Evolutionary conservation across 2,797 vertebrate species (phyloP), one percentile per base, ranked within the genome.

Genomic region (Spea hammondii): DNA sequence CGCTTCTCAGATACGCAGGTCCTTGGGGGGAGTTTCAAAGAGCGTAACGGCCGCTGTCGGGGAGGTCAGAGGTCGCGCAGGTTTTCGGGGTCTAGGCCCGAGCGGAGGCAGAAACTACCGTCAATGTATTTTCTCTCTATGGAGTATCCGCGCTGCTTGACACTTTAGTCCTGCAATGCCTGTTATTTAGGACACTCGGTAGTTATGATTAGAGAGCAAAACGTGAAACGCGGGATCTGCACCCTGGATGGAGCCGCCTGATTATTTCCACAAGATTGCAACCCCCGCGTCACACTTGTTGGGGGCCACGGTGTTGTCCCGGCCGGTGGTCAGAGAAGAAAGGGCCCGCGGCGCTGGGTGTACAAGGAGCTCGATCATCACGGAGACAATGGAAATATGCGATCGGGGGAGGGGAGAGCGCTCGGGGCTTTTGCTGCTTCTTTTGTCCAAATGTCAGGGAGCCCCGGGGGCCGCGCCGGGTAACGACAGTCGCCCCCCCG

Each of bases 71-170:
- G 91, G 17, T 17, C 17, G 17, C 17, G 17, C 17, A 88, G 91
- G 86, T 85, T 88, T 87, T 85, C 83, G 90, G 89, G 89, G 88
- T 84, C 8, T 44, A 91, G 89, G 86, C 17, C 17, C 17, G 17
- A 17, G 17, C 17, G 17, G 17, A 17, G 17, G 17, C 17, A 17
- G 17, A 17, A 17, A 91, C 91, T 91, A 86, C 78, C 90, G 91
- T 89, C 86, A 91, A 92, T 93, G 92, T 93, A 93, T 92, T 91
- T 92, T 92, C 92, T 91, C 89, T 89, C 88, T 89, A 89, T 90
- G 92, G 91, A 91, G 91, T n/a, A n/a, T n/a, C n/a, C n/a, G 17
- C 17, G 17, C 17, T 17, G 17, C 17, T 17, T 1, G 17, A 0
- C 17, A 88, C 91, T 90, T 89, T 85, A 89, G 91, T 91, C 90